Conservation (phyloP, 2,113 vertebrate genomes). For the Trachemys scripta region DNA sequence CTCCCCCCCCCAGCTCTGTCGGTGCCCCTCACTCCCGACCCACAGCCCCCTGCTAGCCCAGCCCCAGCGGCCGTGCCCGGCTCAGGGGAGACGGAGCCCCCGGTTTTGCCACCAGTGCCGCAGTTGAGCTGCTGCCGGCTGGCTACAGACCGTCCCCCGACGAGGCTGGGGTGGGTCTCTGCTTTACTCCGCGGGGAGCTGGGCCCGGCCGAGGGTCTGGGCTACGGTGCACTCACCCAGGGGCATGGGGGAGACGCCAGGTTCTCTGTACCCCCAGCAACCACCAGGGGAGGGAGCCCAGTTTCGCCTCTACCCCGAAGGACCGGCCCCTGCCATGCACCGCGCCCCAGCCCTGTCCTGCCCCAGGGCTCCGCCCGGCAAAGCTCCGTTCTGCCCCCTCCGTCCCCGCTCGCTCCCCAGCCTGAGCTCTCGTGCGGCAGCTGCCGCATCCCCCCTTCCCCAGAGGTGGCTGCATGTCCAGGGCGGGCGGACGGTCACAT, state of each 20-base stretch:
- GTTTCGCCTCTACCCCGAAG: neutral
- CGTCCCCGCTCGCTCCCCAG: neutral
- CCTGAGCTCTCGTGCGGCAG: too few species aligned
- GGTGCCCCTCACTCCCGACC: too few species aligned
- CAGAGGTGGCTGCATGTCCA: neutral
- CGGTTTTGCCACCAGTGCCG: too few species aligned
- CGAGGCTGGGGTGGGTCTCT: too few species aligned
- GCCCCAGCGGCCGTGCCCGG: neutral
- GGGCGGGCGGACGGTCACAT: fast-evolving
- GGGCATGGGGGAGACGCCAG: neutral
- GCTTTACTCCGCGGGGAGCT: too few species aligned
- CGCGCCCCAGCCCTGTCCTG: too few species aligned
- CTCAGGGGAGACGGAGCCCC: too few species aligned
- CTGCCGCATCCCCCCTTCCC: too few species aligned
- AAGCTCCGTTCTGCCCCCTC: neutral
- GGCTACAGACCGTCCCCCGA: too few species aligned
- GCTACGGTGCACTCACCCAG: neutral
- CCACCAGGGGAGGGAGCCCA: neutral
- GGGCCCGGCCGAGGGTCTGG: neutral
- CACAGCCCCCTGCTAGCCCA: neutral
- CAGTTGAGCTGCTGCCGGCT: too few species aligned
- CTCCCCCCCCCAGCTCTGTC: too few species aligned
- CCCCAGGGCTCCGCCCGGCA: neutral
- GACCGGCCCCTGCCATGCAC: too few species aligned
- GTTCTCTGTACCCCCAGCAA: neutral